These are phyloP conservation scores for Leptodirus hochenwartii DNA, from an alignment of 2,888 invertebrate genomes.

Conservation along the genomic window DNA sequence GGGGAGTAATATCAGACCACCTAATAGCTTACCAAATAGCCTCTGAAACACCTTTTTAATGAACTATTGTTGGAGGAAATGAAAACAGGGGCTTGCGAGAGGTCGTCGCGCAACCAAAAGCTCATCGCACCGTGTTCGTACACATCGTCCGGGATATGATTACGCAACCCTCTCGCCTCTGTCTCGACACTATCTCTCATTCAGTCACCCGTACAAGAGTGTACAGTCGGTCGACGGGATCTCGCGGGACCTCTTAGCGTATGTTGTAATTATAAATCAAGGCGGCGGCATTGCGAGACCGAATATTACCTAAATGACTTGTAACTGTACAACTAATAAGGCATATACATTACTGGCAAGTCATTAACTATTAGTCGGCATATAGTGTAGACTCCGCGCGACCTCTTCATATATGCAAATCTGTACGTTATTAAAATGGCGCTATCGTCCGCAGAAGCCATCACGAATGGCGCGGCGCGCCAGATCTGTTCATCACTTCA, in stretches of 20 bases:
- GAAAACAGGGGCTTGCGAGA: constrained; percentile 26
- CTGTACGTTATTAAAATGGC: not conserved
- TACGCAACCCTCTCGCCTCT: constrained; percentile 16
- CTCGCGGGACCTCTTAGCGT: constrained; percentile 11
- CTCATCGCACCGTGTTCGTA: not conserved
- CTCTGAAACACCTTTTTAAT: constrained; percentile 57
- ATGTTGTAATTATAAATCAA: constrained; percentile 14
- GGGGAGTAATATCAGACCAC: constrained; percentile 34
- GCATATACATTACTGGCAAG: too few species aligned
- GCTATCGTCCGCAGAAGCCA: not conserved
- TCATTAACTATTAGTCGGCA: constrained; percentile 12
- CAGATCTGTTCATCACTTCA: too few species aligned
- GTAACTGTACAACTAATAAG: too few species aligned
- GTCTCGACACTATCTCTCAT: constrained; percentile 18
- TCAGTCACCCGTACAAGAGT: constrained; percentile 14
- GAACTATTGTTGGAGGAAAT: constrained; percentile 39
- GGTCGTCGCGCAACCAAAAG: constrained; percentile 4
- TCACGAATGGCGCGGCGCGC: too few species aligned
- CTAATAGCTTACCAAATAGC: constrained; percentile 52
- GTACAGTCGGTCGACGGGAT: constrained; percentile 11
- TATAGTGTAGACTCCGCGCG: not conserved
- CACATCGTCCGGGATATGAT: constrained; percentile 8
- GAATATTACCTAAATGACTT: too few species aligned
- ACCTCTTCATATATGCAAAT: not conserved
- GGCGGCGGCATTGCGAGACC: too few species aligned